phyloP scores from a whole-genome alignment of 37 sponge, comb jelly and placozoan species.

The Beroe ovata region DNA sequence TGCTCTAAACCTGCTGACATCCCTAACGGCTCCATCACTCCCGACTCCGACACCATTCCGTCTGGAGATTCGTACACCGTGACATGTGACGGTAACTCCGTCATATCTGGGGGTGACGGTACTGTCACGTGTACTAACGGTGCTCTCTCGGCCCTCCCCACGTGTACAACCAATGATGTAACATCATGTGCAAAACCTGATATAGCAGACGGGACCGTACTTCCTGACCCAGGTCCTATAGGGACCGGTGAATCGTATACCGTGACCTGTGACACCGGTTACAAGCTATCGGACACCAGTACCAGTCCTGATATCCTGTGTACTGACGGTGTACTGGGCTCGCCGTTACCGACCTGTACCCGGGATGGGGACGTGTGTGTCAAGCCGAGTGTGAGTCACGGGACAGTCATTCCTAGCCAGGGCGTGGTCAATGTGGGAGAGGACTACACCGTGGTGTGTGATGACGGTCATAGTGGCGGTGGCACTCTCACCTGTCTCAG shows the following conservation, averaged over 20 bases:
- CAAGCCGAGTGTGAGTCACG: neutral
- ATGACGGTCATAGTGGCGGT: neutral
- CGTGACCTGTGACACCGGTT: slow-evolving; percentile 20
- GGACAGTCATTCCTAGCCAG: neutral
- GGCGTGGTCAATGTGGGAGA: neutral
- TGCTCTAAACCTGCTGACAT: neutral
- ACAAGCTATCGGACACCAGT: neutral
- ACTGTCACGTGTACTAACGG: slow-evolving; percentile 5
- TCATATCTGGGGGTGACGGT: neutral
- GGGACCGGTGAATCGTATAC: neutral
- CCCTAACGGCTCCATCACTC: neutral
- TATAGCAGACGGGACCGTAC: neutral
- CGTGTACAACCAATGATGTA: neutral
- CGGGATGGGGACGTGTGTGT: neutral
- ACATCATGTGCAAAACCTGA: neutral
- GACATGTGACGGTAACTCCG: neutral
- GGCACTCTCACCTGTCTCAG: neutral
- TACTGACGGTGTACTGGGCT: neutral
- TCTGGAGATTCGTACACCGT: neutral
- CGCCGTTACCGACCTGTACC: neutral
- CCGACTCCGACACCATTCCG: neutral
- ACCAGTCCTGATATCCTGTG: neutral
- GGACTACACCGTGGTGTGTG: neutral
- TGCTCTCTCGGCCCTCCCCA: neutral
- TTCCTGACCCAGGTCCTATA: neutral